phyloP scores from a whole-genome alignment of 2,797 vertebrate species.

The Falco cherrug region DNA sequence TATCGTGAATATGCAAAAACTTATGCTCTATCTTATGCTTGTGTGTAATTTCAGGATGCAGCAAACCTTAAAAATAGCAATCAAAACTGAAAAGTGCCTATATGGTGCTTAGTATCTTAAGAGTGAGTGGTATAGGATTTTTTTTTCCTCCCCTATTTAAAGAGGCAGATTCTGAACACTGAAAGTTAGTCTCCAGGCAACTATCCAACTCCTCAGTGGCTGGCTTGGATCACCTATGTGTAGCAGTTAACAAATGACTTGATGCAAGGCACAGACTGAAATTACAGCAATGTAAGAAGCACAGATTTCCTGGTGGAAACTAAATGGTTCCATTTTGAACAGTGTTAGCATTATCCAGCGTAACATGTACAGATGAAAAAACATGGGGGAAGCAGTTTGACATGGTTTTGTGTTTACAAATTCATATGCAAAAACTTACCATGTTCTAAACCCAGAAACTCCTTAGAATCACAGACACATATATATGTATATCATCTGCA shows the following conservation, averaged over 20 bases:
- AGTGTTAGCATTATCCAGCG: background rate
- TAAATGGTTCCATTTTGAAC: background rate
- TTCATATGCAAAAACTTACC: background rate
- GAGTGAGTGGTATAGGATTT: background rate
- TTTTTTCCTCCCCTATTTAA: background rate
- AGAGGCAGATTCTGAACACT: background rate
- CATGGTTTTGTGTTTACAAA: background rate
- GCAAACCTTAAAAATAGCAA: background rate
- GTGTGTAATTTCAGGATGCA: background rate
- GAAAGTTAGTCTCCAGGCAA: constrained; percentile 64
- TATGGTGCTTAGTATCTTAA: background rate
- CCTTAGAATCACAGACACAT: background rate
- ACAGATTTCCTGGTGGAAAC: background rate
- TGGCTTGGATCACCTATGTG: background rate
- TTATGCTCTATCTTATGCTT: background rate
- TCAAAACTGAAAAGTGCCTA: background rate
- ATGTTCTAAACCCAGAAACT: background rate
- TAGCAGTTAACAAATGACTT: constrained; percentile 6
- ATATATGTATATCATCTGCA: background rate
- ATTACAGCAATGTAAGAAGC: background rate
- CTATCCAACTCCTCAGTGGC: background rate
- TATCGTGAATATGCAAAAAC: background rate
- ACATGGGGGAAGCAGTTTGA: background rate
- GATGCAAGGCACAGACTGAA: background rate
- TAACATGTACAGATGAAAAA: background rate